Percentiles rank a stretch among this genome's conserved stretches.
phyloP scores from a whole-genome alignment of 2,797 vertebrate species.

The Parotocinclus haroldoi region DNA sequence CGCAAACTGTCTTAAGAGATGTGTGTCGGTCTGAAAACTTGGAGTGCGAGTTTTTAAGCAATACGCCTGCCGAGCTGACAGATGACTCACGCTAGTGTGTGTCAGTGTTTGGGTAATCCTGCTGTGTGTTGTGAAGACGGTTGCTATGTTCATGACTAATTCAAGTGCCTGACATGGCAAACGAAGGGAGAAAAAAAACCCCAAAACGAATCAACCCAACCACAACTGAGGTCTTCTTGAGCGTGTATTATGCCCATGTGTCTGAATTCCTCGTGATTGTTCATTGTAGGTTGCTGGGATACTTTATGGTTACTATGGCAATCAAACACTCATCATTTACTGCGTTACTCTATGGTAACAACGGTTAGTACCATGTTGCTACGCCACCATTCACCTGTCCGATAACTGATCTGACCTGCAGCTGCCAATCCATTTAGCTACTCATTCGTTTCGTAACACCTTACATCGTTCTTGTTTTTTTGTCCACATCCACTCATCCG shows the following conservation, averaged over 20 bases:
- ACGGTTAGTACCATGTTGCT: not conserved
- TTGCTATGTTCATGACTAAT: slow-evolving; percentile 39
- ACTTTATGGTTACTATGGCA: not conserved
- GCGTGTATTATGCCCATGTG: not conserved
- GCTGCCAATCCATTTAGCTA: no score
- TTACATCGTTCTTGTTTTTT: no score
- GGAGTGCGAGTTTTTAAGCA: no score
- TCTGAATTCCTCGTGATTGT: not conserved
- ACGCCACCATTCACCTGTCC: no score
- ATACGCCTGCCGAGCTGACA: no score
- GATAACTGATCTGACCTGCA: no score
- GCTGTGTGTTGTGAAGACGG: slow-evolving; percentile 8
- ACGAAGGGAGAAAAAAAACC: no score
- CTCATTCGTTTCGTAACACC: no score
- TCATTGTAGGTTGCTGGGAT: not conserved
- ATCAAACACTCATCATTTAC: not conserved
- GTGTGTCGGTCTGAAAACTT: no score
- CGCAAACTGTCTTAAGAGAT: no score
- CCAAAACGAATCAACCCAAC: slow-evolving; percentile 1
- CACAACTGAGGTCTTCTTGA: slow-evolving; percentile 8
- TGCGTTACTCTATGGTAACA: not conserved
- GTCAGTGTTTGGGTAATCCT: slow-evolving; percentile 11
- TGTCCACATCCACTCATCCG: no score
- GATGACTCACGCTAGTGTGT: no score
- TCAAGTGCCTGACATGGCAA: not conserved